A percentile compares a stretch with the other conserved stretches of the same genome.
Conservation (phyloP, 2,797 vertebrate genomes). For the Dallia pectoralis region DNA sequence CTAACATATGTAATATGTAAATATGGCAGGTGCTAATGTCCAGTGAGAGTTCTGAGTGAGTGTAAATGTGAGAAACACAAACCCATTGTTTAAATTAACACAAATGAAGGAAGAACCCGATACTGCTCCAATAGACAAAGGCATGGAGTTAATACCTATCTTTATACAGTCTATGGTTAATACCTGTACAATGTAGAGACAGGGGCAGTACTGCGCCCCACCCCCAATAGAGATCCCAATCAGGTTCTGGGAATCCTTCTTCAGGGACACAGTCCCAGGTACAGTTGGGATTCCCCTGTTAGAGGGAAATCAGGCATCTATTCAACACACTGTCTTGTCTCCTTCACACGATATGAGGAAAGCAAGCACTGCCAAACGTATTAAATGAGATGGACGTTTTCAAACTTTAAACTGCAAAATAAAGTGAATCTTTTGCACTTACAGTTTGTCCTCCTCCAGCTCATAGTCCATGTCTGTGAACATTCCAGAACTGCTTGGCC, state of each 20-base stretch:
- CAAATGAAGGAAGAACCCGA: background rate
- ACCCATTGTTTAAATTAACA: background rate
- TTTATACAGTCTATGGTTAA: too few relatives aligned
- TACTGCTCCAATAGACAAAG: background rate
- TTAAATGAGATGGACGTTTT: background rate
- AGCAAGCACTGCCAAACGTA: background rate
- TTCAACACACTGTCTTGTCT: background rate
- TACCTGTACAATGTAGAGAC: constrained; percentile 98
- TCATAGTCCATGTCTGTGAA: constrained; percentile 97
- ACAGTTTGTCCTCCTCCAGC: constrained; percentile 97
- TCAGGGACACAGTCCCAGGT: constrained; percentile 90
- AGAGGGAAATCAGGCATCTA: background rate
- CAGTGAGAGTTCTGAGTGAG: too few relatives aligned
- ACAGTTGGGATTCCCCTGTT: constrained; percentile 94
- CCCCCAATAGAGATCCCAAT: constrained; percentile 98
- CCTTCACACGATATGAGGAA: background rate
- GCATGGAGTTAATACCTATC: constrained; percentile 76
- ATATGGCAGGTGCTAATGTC: too few relatives aligned
- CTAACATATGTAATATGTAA: too few relatives aligned
- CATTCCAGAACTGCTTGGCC: constrained; percentile 67
- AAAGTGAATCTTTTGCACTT: constrained; percentile 62
- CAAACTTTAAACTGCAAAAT: background rate
- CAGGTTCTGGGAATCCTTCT: constrained; percentile 93
- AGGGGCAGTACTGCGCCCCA: constrained; percentile 96
- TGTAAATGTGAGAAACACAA: too few relatives aligned